Percentiles rank a stretch among this genome's conserved stretches.
Conservation (phyloP, 2,888 invertebrate genomes). For the Philereme vetulata region DNA sequence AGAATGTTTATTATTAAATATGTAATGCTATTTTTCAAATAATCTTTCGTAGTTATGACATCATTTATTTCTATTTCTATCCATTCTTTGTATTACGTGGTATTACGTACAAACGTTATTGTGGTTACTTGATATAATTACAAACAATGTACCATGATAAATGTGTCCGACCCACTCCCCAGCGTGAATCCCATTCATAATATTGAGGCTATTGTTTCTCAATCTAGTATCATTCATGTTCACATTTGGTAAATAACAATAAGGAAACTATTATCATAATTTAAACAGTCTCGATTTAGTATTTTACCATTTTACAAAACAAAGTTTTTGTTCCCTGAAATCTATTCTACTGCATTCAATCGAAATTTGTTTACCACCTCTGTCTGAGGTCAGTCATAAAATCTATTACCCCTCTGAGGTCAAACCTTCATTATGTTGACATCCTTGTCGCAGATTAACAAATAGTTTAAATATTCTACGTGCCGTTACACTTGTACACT, state of each 20-base stretch:
- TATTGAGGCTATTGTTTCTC: not conserved
- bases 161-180: slow-evolving; percentile 1
- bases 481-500: not conserved
- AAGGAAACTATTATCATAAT: too few species aligned
- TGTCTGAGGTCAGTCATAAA: not conserved
- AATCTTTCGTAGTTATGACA: too few species aligned
- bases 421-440: not conserved
- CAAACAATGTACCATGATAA: slow-evolving; percentile 2
- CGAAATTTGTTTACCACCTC: not conserved
- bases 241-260: not conserved
- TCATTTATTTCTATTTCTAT: too few species aligned
- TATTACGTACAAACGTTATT: not conserved
- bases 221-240: not conserved
- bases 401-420: not conserved
- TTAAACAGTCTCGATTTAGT: too few species aligned
- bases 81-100: too few species aligned
- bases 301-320: too few species aligned
- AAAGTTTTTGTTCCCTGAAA: not conserved
- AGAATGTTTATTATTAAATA: too few species aligned
- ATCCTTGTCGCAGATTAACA: not conserved
- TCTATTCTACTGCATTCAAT: not conserved
- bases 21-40: too few species aligned
- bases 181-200: slow-evolving; percentile 19
- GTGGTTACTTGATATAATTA: not conserved
- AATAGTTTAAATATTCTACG: not conserved